Evolutionary conservation across 2,888 invertebrate genomes (phyloP).

Genomic region (Tenthredo scrophulariae): DNA sequence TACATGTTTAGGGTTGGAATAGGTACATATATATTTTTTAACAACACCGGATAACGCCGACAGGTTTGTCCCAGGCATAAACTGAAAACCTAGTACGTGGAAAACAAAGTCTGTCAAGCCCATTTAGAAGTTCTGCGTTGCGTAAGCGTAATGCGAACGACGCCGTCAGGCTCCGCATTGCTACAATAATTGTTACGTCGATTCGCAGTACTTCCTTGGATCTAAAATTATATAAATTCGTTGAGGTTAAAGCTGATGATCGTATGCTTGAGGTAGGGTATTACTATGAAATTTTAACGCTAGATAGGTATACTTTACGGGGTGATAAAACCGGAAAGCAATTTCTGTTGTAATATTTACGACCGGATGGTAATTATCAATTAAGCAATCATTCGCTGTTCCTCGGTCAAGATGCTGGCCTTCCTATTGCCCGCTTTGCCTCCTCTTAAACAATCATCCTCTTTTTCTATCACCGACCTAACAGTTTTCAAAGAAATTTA

Average conservation of each 20-base stretch:
- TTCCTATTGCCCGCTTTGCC: background rate
- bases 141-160: constrained; percentile 45
- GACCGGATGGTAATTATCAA: constrained; percentile 50
- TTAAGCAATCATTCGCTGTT: constrained; percentile 42
- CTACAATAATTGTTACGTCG: constrained; percentile 43
- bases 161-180: constrained; percentile 10
- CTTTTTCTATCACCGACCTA: constrained; percentile 8
- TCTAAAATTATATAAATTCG: constrained; percentile 39
- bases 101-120: constrained; percentile 44
- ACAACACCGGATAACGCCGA: background rate
- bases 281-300: constrained; percentile 22
- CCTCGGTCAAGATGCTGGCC: constrained; percentile 20
- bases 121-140: constrained; percentile 36
- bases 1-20: background rate
- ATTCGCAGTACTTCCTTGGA: constrained; percentile 45
- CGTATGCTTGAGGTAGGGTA: constrained; percentile 3
- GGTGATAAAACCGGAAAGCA: constrained; percentile 46
- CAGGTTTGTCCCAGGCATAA: constrained; percentile 16
- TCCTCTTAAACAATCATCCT: background rate
- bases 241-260: constrained; percentile 38
- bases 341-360: constrained; percentile 49
- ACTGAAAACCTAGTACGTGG: constrained; percentile 25
- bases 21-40: background rate
- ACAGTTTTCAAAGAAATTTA: constrained; percentile 31
- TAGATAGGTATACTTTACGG: constrained; percentile 33